phyloP scores from a whole-genome alignment of 2,797 vertebrate genomes.

The Allobates femoralis region DNA sequence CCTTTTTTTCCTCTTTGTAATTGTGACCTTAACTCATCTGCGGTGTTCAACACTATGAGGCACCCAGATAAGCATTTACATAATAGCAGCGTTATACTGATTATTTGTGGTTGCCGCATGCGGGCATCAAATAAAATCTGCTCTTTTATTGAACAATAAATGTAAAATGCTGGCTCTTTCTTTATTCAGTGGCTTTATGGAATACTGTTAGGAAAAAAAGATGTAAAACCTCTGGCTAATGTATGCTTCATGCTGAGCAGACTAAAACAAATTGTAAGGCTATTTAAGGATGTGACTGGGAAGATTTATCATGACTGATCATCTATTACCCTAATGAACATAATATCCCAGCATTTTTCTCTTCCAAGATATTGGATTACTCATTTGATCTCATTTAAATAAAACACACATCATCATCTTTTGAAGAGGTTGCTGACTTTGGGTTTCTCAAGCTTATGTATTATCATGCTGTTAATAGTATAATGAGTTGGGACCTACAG shows the following conservation, averaged over 20 bases:
- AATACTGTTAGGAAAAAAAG: neutral
- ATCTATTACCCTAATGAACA: slow-evolving; percentile 42
- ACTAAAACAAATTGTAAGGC: slow-evolving; percentile 31
- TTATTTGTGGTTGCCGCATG: neutral
- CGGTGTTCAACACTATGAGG: neutral
- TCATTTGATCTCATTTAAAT: slow-evolving; percentile 51
- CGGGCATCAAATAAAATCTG: slow-evolving; percentile 14
- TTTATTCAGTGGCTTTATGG: slow-evolving; percentile 35
- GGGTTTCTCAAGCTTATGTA: slow-evolving; percentile 2
- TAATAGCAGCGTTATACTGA: neutral
- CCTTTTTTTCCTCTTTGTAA: neutral
- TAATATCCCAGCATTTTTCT: slow-evolving; percentile 27
- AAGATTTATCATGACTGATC: slow-evolving; percentile 36
- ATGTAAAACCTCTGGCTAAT: slow-evolving; percentile 34
- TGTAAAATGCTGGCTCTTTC: slow-evolving; percentile 15
- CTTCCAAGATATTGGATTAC: slow-evolving; percentile 43
- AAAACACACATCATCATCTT: slow-evolving; percentile 50
- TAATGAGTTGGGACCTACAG: neutral
- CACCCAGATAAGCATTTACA: neutral
- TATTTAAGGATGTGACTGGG: slow-evolving; percentile 38
- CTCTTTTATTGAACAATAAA: slow-evolving; percentile 45
- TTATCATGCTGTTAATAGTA: neutral
- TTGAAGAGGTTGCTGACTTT: slow-evolving; percentile 24
- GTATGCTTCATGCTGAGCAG: slow-evolving; percentile 11
- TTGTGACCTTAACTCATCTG: neutral